These are phyloP conservation scores for Antheraea pernyi DNA, from an alignment of 1,140 invertebrate genomes.

Conservation along the genomic window DNA sequence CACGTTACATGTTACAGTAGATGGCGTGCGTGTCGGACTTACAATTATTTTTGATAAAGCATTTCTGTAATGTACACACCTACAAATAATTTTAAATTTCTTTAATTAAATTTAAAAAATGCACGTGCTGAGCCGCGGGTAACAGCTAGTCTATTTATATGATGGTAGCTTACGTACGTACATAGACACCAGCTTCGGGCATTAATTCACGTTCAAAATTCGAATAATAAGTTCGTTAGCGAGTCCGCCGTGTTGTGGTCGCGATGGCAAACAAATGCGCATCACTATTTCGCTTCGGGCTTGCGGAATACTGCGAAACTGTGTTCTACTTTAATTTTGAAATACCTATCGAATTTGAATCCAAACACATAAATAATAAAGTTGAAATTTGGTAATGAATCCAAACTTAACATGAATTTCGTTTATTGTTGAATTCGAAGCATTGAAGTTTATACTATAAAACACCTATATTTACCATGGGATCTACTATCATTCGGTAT, in stretches of 20 bases:
- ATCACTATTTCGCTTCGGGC: conserved; percentile 48
- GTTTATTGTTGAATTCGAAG: not conserved
- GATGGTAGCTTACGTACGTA: not conserved
- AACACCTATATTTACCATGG: too few species aligned
- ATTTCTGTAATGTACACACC: too few species aligned
- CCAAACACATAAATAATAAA: not conserved
- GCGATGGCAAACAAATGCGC: conserved; percentile 56
- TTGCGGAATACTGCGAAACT: not conserved
- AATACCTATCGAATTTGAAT: not conserved
- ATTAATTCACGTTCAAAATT: conserved; percentile 36
- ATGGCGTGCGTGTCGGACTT: too few species aligned
- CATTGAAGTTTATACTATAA: not conserved
- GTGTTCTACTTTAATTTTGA: not conserved
- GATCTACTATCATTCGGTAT: too few species aligned
- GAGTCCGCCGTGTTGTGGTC: conserved; percentile 52
- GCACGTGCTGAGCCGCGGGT: too few species aligned
- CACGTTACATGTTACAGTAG: too few species aligned
- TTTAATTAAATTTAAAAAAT: too few species aligned
- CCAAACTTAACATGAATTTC: not conserved
- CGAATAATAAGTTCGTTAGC: conserved; percentile 68
- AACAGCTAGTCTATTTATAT: not conserved
- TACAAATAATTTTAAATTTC: too few species aligned
- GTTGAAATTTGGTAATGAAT: not conserved
- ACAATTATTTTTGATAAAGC: too few species aligned
- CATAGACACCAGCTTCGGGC: not conserved